phyloP scores from a whole-genome alignment of 1,140 invertebrate species.

The Eciton burchellii region DNA sequence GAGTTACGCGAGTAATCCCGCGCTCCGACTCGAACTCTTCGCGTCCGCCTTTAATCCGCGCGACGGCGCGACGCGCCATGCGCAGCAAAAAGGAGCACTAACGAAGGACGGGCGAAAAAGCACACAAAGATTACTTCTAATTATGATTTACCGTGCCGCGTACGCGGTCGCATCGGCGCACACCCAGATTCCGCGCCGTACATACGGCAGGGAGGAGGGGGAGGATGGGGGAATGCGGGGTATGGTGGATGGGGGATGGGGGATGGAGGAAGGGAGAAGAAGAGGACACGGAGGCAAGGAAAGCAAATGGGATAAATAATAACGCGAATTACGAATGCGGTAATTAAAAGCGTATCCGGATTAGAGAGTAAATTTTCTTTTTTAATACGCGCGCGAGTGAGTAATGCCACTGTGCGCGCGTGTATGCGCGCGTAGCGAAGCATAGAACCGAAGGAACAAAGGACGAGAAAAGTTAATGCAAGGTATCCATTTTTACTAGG shows the following conservation, averaged over 20 bases:
- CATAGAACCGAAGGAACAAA: too few species aligned
- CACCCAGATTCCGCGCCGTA: not conserved
- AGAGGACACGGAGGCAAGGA: not conserved
- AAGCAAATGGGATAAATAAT: not conserved
- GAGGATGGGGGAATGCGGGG: too few species aligned
- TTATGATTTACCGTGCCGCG: constrained; percentile 34
- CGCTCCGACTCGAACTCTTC: constrained; percentile 54
- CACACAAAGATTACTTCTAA: constrained; percentile 3
- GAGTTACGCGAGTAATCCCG: constrained; percentile 61
- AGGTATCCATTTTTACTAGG: not conserved
- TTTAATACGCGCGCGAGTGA: too few species aligned
- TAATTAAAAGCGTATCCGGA: constrained; percentile 9
- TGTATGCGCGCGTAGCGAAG: too few species aligned
- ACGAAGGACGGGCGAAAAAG: constrained; percentile 20
- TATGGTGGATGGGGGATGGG: too few species aligned
- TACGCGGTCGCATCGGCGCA: not conserved
- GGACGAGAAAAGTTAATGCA: too few species aligned
- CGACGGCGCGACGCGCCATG: constrained; percentile 57
- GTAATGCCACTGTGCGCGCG: too few species aligned
- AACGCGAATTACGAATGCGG: not conserved
- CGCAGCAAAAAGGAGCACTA: constrained; percentile 1
- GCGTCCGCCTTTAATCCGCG: constrained; percentile 60
- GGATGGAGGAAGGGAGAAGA: too few species aligned
- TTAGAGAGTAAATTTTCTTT: not conserved
- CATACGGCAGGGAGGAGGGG: too few species aligned